Evolutionary conservation across 1,140 invertebrate species (phyloP).

Genomic region (Drosophila seguyi): DNA sequence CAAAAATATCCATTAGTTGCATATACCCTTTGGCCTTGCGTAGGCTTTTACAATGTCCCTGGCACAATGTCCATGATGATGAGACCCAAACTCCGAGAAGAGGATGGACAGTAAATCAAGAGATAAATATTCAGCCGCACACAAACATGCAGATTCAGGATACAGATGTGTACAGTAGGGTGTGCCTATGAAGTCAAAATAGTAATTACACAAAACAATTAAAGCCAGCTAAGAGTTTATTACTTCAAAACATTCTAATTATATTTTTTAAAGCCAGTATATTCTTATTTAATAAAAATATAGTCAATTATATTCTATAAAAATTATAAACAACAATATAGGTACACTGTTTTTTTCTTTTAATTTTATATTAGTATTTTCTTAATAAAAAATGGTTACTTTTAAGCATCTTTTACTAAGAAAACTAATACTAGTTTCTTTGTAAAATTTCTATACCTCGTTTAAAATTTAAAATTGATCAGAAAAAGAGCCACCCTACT

Average conservation of each 20-base stretch:
- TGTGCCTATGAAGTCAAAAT: constrained; percentile 2
- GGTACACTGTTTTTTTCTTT: not conserved
- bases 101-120: constrained; percentile 72
- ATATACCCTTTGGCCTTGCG: constrained; percentile 7
- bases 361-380: not conserved
- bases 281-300: too few relatives aligned
- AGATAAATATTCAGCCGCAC: constrained; percentile 62
- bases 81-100: constrained; percentile 27
- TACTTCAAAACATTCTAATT: not conserved
- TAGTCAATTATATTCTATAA: not conserved
- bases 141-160: constrained; percentile 10
- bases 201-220: not conserved
- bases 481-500: constrained; percentile 14
- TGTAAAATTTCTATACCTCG: too few relatives aligned
- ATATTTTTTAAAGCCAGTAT: not conserved
- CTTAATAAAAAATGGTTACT: not conserved
- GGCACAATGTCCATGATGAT: constrained; percentile 50
- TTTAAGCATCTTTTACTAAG: not conserved
- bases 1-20: not conserved
- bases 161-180: constrained; percentile 23
- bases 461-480: not conserved
- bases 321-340: not conserved
- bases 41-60: constrained; percentile 15
- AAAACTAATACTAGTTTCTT: not conserved
- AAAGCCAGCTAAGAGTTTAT: not conserved